phyloP scores from a whole-genome alignment of 1,140 invertebrate genomes.

The Aphaenogaster ashmeadi region DNA sequence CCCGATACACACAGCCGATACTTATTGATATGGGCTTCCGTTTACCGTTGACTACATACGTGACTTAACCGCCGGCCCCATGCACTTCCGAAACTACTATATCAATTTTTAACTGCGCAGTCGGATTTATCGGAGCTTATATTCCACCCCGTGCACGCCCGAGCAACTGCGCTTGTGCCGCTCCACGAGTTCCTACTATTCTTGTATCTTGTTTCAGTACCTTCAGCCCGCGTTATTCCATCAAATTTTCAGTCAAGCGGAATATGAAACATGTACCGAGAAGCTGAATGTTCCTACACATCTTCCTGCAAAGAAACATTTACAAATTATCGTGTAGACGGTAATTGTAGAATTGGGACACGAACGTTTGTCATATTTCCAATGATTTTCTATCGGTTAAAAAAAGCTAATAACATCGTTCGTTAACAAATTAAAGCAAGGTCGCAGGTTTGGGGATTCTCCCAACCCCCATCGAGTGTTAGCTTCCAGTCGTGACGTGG shows the following conservation, averaged over 20 bases:
- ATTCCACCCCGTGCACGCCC: slow-evolving; percentile 69
- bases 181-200: slow-evolving; percentile 30
- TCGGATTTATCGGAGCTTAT: slow-evolving; percentile 82
- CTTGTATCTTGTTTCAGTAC: slow-evolving; percentile 23
- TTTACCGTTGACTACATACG: slow-evolving; percentile 83
- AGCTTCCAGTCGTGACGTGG: slow-evolving; percentile 77
- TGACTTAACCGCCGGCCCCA: slow-evolving; percentile 79
- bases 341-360: neutral
- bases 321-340: neutral
- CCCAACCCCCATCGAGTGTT: slow-evolving; percentile 70
- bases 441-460: neutral
- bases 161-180: slow-evolving; percentile 48
- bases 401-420: neutral
- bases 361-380: neutral
- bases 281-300: neutral
- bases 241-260: slow-evolving; percentile 11
- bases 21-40: slow-evolving; percentile 85
- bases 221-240: neutral
- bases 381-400: neutral
- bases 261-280: slow-evolving; percentile 28
- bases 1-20: slow-evolving; percentile 79
- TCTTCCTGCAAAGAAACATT: neutral
- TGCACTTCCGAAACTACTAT: slow-evolving; percentile 82
- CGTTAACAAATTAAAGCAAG: slow-evolving; percentile 40
- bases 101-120: slow-evolving; percentile 84